Conservation (phyloP, 2,888 invertebrate species). For the Ichneumon xanthorius region DNA sequence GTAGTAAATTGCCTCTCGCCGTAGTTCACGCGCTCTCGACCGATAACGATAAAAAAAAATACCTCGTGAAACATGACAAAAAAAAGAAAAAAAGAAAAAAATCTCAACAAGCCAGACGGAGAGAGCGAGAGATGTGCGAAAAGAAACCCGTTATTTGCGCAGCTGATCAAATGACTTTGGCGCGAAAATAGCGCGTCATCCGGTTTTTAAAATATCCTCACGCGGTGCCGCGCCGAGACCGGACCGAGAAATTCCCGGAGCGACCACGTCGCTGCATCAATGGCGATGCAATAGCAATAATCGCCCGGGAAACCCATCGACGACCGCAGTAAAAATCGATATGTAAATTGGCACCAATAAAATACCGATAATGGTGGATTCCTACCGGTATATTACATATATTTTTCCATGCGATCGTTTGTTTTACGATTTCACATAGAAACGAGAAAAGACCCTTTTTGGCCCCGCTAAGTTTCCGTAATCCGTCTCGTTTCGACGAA, state of each 20-base stretch:
- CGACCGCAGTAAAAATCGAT: constrained; percentile 5
- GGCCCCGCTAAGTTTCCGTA: constrained; percentile 34
- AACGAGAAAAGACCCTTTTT: constrained; percentile 18
- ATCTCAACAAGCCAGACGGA: constrained; percentile 47
- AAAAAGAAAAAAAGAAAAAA: constrained; percentile 49
- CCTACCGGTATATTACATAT: background rate
- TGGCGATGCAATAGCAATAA: constrained; percentile 17
- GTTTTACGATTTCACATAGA: constrained; percentile 37
- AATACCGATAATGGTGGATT: background rate
- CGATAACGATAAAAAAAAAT: constrained; percentile 29
- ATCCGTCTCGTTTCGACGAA: constrained; percentile 61
- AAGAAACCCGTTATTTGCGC: constrained; percentile 77
- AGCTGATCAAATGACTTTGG: constrained; percentile 78
- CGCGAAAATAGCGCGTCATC: constrained; percentile 78
- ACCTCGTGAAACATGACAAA: constrained; percentile 32
- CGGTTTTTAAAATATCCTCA: constrained; percentile 77
- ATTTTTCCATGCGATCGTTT: constrained; percentile 9
- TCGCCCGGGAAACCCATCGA: background rate
- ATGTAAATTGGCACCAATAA: background rate
- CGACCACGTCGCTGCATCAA: constrained; percentile 13
- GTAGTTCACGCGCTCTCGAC: constrained; percentile 46
- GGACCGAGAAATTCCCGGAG: constrained; percentile 36
- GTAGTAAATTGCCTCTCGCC: background rate
- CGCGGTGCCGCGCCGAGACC: background rate
- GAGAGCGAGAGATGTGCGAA: constrained; percentile 59